Evolutionary conservation across 2,888 invertebrate species (phyloP).

Genomic region (Amphipyra tragopoginis): DNA sequence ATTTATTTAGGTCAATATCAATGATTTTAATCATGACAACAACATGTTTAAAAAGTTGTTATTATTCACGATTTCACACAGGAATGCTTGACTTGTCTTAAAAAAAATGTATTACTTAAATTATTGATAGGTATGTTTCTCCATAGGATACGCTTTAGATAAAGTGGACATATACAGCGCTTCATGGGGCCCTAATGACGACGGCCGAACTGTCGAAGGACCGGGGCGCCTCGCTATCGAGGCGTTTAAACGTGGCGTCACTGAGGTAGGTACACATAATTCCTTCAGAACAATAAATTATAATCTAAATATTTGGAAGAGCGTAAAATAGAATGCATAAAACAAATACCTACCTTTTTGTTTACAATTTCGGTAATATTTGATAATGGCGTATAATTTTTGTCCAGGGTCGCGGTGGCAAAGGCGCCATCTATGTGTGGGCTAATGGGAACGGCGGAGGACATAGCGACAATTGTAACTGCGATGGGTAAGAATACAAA

Average conservation of each 20-base stretch:
- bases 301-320: too few relatives aligned
- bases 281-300: too few relatives aligned
- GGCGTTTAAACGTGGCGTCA: conserved; percentile 94
- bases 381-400: not conserved
- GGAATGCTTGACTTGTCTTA: too few relatives aligned
- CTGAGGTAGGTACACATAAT: conserved; percentile 91
- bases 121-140: not conserved
- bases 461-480: conserved; percentile 96
- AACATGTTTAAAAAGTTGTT: too few relatives aligned
- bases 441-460: conserved; percentile 97
- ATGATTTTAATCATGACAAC: too few relatives aligned
- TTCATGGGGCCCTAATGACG: conserved; percentile 98
- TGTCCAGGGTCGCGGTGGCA: conserved; percentile 93
- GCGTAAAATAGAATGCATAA: not conserved
- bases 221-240: conserved; percentile 94
- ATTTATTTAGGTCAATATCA: not conserved
- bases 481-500: conserved; percentile 94
- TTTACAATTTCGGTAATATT: too few relatives aligned
- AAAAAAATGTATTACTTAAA: too few relatives aligned
- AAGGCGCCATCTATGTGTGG: conserved; percentile 97
- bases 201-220: conserved; percentile 96
- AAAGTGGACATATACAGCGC: conserved; percentile 97
- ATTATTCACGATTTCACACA: too few relatives aligned
- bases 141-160: conserved; percentile 91
- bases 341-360: not conserved